Evolutionary conservation across 2,113 vertebrate species (phyloP).

Genomic region (Arenaria interpres): DNA sequence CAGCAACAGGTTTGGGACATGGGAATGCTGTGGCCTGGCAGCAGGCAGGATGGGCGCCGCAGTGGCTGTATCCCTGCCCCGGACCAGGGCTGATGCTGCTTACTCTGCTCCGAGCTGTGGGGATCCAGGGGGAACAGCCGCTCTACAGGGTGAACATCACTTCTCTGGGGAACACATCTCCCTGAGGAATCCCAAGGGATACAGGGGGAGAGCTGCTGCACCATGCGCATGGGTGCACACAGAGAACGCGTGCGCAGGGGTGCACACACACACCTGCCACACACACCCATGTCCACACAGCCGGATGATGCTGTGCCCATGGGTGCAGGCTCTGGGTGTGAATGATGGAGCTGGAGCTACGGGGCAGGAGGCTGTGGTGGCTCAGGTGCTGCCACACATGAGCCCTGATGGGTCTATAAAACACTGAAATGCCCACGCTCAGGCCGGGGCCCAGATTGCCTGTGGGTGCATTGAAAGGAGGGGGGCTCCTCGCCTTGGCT

Average conservation of each 20-base stretch:
- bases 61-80: accelerated
- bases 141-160: neutral
- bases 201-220: neutral
- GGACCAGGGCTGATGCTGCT: neutral
- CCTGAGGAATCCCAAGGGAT: neutral
- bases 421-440: neutral
- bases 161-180: neutral
- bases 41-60: neutral
- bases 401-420: neutral
- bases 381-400: neutral
- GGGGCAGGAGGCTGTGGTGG: neutral
- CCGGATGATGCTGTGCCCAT: accelerated
- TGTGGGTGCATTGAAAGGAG: accelerated
- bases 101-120: accelerated
- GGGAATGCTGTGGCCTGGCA: accelerated
- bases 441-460: neutral
- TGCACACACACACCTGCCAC: neutral
- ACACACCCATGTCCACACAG: neutral
- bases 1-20: accelerated
- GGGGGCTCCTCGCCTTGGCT: neutral
- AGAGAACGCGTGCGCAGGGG: accelerated
- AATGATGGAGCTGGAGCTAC: neutral
- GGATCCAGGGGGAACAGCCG: neutral
- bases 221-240: accelerated
- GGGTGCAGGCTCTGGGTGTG: neutral